phyloP scores from a whole-genome alignment of 1,140 invertebrate species.

The Xylocopa sonorina region DNA sequence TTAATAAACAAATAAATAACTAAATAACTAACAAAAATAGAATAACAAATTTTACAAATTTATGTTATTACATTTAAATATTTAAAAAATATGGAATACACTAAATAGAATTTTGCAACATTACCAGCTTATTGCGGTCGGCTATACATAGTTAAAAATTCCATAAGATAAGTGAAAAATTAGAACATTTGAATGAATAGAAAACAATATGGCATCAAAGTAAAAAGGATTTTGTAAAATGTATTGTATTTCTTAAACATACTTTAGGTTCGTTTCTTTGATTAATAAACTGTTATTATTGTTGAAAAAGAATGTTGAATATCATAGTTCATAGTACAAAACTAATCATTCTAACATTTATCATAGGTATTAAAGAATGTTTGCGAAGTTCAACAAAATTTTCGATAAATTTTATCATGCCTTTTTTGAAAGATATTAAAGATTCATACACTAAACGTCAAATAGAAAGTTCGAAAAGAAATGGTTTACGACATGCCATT shows the following conservation, averaged over 20 bases:
- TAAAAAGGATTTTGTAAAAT: no score
- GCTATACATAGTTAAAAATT: no score
- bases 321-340: not conserved
- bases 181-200: no score
- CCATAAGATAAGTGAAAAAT: no score
- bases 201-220: no score
- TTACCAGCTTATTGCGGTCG: no score
- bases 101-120: no score
- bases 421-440: conserved; percentile 43
- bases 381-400: conserved; percentile 1
- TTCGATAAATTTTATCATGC: conserved; percentile 35
- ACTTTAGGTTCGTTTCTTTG: not conserved
- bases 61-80: no score
- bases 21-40: no score
- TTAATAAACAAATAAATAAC: conserved; percentile 12
- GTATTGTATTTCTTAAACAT: no score
- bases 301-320: not conserved
- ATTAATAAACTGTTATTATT: not conserved
- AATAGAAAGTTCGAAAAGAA: conserved; percentile 66
- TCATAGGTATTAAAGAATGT: not conserved
- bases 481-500: conserved; percentile 82
- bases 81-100: no score
- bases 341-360: not conserved
- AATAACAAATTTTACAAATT: no score
- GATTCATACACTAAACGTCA: conserved; percentile 5